Percentiles rank a stretch among this genome's conserved stretches.
Evolutionary conservation across 2,797 vertebrate genomes (phyloP).

Genomic region (Nannoperca australis): DNA sequence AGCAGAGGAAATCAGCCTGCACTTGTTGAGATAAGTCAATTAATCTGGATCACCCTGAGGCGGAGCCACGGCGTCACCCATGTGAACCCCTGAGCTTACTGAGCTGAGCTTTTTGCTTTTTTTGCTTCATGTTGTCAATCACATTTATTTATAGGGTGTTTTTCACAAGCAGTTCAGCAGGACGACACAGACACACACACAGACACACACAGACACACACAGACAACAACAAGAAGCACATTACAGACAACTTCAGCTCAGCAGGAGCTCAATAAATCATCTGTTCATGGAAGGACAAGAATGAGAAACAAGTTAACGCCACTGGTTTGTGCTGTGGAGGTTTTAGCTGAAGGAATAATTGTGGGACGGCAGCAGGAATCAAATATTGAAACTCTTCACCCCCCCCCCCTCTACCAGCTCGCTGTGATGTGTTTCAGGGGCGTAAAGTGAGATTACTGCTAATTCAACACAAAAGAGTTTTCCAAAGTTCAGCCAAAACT

Average conservation of each 20-base stretch:
- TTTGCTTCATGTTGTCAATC: neutral
- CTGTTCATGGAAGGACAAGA: too few species aligned
- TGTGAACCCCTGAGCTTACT: constrained; percentile 32
- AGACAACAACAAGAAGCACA: neutral
- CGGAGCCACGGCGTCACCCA: constrained; percentile 50
- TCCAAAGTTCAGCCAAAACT: too few species aligned
- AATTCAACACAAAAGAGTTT: neutral
- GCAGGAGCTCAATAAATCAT: neutral
- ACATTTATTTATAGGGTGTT: constrained; percentile 10
- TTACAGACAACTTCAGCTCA: neutral
- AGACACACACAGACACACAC: neutral
- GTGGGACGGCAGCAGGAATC: neutral
- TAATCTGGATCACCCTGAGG: constrained; percentile 67
- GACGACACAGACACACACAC: neutral
- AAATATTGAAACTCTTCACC: neutral
- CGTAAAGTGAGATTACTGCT: neutral
- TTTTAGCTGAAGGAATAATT: neutral
- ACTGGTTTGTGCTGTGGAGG: too few species aligned
- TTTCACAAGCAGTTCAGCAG: neutral
- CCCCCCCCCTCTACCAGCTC: neutral
- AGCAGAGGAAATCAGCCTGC: constrained; percentile 53
- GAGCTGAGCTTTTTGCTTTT: neutral
- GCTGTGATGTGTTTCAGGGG: neutral
- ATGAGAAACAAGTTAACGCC: too few species aligned
- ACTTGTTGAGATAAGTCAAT: constrained; percentile 70